These are phyloP conservation scores for Tragelaphus scriptus DNA, from an alignment of 2,113 vertebrate genomes.

Conservation along the genomic window DNA sequence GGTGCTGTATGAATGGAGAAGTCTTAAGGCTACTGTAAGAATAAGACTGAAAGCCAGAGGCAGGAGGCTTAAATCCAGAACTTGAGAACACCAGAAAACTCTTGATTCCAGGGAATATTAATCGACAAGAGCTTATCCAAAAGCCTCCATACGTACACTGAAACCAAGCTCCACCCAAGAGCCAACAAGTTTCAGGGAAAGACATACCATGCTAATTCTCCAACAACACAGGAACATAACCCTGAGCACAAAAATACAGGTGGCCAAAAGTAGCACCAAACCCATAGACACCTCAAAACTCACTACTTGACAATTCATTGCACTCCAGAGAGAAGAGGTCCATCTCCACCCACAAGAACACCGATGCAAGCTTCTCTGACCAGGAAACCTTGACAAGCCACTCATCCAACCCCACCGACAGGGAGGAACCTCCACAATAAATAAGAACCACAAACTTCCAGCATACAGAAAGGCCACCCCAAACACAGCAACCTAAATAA, in stretches of 20 bases:
- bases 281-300: not conserved
- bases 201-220: not conserved
- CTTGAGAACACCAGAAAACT: not conserved
- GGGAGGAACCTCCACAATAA: not conserved
- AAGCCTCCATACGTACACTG: not conserved
- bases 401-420: accelerated
- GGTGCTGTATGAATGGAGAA: not conserved
- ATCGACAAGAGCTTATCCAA: not conserved
- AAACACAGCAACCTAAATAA: not conserved
- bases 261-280: not conserved
- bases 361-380: not conserved
- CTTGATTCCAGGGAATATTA: not conserved
- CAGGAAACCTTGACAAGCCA: not conserved
- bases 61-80: not conserved
- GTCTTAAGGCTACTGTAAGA: not conserved
- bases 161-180: not conserved
- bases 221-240: not conserved
- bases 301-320: not conserved
- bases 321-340: not conserved
- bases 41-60: not conserved
- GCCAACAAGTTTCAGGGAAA: not conserved
- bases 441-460: not conserved
- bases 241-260: not conserved
- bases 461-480: not conserved
- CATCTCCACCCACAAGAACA: not conserved